Evolutionary conservation across 2,113 vertebrate genomes (phyloP), one percentile per base, ranked within the genome.

Genomic region (Junco hyemalis): DNA sequence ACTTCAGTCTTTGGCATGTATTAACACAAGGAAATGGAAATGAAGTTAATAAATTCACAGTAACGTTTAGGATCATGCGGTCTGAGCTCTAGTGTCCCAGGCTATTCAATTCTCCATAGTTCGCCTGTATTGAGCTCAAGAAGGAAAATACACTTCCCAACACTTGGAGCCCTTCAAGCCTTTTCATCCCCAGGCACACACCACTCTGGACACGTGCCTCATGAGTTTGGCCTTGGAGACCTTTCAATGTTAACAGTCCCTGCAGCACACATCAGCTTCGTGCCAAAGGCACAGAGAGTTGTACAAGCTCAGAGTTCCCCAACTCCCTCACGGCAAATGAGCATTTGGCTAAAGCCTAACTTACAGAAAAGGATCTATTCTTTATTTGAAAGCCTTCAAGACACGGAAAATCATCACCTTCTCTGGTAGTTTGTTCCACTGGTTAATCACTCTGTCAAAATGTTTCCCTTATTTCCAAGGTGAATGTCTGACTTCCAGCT

Each of bases 391-490:
- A 89, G 78, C 17, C 61, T 89, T 68, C 44, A 76, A 89, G 65
- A 66, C 36, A 71, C 1, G 65, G 93, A 94, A 95, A 96, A 87
- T 84, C 81, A 90, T 51, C 84, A 85, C 81, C 15, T 53, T 31
- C 81, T 64, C 72, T 36, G 44, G 44, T 79, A 91, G 57, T 85
- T 81, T 90, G 61, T 87, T 93, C 90, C 84, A 84, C 45, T 84
- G 24, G 47, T 89, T 86, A 95, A 92, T 86, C 56, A 71, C 59
- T 31, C 71, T 50, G 42, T 78, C 87, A 92, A 86, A 94, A 89
- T 42, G n/a, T 78, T 78, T 94, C 81, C 65, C 26, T 81, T 71
- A 89, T 71, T 81, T 90, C 84, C 84, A 94, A 84, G 38, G 38
- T 71, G 64, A 92, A 89, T 4, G 19, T 68, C 65, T 81, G 77